Evolutionary conservation across 2,888 invertebrate genomes (phyloP).

Genomic region (Xanthia icteritia): DNA sequence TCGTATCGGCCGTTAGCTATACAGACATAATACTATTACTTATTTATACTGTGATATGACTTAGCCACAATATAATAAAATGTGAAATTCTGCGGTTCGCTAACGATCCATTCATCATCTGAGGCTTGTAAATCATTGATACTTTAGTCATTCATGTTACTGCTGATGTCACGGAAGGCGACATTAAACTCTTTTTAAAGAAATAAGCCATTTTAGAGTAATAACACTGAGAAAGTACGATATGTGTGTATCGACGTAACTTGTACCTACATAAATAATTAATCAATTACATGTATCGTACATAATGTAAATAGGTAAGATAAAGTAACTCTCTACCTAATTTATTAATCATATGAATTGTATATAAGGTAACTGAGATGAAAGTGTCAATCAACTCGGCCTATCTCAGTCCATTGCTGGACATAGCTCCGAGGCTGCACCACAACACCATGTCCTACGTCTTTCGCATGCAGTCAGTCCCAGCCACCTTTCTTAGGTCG

Average conservation of each 20-base stretch:
- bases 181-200: slow-evolving; percentile 12
- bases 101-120: slow-evolving; percentile 33
- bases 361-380: no score
- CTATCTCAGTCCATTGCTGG: no score
- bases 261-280: background rate
- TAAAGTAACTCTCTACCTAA: background rate
- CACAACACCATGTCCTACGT: no score
- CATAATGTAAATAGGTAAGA: background rate
- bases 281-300: background rate
- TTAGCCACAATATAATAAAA: slow-evolving; percentile 17
- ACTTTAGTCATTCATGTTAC: slow-evolving; percentile 20
- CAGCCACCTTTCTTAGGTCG: no score
- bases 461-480: no score
- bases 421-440: no score
- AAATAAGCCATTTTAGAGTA: background rate
- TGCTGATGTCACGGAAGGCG: slow-evolving; percentile 35
- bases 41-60: background rate
- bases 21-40: no score
- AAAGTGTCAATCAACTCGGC: no score
- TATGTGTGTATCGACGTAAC: background rate
- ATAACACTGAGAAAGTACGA: slow-evolving; percentile 27
- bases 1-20: no score
- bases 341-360: background rate
- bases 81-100: slow-evolving; percentile 25
- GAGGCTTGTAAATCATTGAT: slow-evolving; percentile 35